phyloP scores from a whole-genome alignment of 2,113 vertebrate genomes.

The Microtus oregoni region DNA sequence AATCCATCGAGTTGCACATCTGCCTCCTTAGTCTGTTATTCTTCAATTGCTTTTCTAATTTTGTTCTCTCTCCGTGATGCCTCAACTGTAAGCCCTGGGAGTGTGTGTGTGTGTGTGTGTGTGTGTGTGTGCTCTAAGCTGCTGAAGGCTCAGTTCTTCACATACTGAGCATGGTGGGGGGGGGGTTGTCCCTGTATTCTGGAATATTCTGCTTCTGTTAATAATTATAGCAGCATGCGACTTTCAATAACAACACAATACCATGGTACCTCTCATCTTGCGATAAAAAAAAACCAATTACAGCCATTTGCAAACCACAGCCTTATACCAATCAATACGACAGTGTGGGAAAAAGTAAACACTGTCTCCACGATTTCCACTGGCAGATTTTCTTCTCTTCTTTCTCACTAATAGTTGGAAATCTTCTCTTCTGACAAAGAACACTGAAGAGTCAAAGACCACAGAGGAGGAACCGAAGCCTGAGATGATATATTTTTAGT shows the following conservation, averaged over 20 bases:
- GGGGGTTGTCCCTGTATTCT: conserved; percentile 49
- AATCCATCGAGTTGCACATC: not conserved
- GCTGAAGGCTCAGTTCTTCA: conserved; percentile 56
- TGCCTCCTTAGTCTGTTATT: not conserved
- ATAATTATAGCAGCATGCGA: conserved; percentile 32
- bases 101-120: no score
- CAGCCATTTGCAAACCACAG: conserved; percentile 73
- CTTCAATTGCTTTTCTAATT: conserved; percentile 17
- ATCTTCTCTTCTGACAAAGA: conserved; percentile 82
- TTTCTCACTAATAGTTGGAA: conserved; percentile 81
- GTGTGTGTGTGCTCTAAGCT: not conserved
- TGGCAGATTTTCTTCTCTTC: conserved; percentile 76
- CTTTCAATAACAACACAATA: conserved; percentile 71
- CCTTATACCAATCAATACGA: conserved; percentile 62
- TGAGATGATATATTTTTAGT: conserved; percentile 90
- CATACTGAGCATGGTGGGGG: not conserved
- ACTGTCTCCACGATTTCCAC: conserved; percentile 65
- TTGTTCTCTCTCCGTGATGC: not conserved
- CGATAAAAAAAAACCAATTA: conserved; percentile 44
- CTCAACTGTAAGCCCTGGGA: not conserved
- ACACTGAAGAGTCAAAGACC: conserved; percentile 82
- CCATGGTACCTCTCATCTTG: conserved; percentile 48
- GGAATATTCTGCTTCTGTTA: conserved; percentile 72
- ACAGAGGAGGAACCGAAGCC: conserved; percentile 80
- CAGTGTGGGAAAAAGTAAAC: conserved; percentile 74